These are phyloP conservation scores for Alcis repandata DNA, from an alignment of 2,888 invertebrate genomes.

Conservation along the genomic window DNA sequence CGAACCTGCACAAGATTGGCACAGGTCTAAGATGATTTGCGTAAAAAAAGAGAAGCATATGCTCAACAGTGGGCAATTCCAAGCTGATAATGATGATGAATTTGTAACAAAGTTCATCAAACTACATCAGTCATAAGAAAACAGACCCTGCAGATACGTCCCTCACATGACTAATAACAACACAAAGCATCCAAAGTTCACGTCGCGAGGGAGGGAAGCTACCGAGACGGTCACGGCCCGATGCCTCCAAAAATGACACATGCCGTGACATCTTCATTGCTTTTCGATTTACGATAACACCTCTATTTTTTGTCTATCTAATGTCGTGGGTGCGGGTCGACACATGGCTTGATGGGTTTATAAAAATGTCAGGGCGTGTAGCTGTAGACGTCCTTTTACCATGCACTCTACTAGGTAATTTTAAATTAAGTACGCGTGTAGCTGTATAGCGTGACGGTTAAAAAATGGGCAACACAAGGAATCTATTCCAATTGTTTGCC, in stretches of 20 bases:
- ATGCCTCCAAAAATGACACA: conserved; percentile 57
- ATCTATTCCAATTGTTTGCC: neutral
- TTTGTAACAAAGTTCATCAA: no score
- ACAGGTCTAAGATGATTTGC: no score
- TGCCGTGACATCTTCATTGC: conserved; percentile 46
- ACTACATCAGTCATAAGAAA: neutral
- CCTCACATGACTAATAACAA: conserved; percentile 26
- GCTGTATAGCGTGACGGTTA: neutral
- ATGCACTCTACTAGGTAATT: no score
- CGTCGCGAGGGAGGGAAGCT: conserved; percentile 58
- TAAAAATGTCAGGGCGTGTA: conserved; percentile 13
- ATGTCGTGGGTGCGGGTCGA: conserved; percentile 11
- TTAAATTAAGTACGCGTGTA: neutral
- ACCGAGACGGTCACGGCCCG: conserved; percentile 64
- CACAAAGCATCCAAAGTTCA: conserved; percentile 56
- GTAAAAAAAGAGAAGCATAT: no score
- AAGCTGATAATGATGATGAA: no score
- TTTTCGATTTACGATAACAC: conserved; percentile 42
- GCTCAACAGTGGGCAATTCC: no score
- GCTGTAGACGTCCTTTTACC: no score
- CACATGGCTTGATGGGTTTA: conserved; percentile 21
- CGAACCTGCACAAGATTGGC: no score
- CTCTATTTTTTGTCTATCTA: conserved; percentile 30
- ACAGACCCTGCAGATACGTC: conserved; percentile 1
- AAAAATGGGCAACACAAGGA: neutral